Base-by-base conservation (phyloP, 2,888 invertebrate genomes). In the Mimumesa dahlbomi region DNA sequence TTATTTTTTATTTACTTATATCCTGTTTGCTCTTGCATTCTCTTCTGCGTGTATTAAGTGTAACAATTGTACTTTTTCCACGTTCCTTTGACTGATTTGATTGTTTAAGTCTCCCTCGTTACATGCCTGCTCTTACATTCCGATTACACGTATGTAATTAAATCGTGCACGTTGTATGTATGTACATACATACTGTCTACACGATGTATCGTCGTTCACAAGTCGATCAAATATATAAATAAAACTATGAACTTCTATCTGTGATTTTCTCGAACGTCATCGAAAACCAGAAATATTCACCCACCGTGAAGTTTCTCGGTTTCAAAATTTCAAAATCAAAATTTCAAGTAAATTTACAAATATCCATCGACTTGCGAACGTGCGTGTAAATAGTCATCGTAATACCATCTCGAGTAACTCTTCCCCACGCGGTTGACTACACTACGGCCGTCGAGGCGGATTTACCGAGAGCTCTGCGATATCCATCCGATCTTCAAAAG, bases 341-440 rank as follows among this genome's bases (percentile, higher is more conserved):
- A n/a, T n/a, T n/a, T n/a, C n/a, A n/a, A n/a, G n/a, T n/a, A n/a
- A n/a, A n/a, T n/a, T n/a, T n/a, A n/a, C n/a, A n/a, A n/a, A n/a
- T n/a, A n/a, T n/a, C n/a, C n/a, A n/a, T n/a, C n/a, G n/a, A n/a
- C n/a, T n/a, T n/a, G n/a, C n/a, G n/a, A n/a, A n/a, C 31, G 42
- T 25, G n/a, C 25, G 34, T 9, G 42, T 31, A 56, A 38, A n/a
- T 11, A 9, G 11, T 38, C 13, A 36, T 16, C 19, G 13, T 31
- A 16, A 22, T 16, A 19, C 36, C 18, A 18, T 48, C 16, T n/a
- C 25, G 22, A 38, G 13, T 19, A 46, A 31, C 34, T 13, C 25
- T 63, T 54, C 18, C 40, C 40, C 42, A 52, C 61, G 63, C 64
- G 58, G 81, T 79, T 79, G 74, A 69, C 79, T 72, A 76, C 75